Evolutionary conservation across 2,113 vertebrate genomes (phyloP).

Genomic region (Perccottus glenii): DNA sequence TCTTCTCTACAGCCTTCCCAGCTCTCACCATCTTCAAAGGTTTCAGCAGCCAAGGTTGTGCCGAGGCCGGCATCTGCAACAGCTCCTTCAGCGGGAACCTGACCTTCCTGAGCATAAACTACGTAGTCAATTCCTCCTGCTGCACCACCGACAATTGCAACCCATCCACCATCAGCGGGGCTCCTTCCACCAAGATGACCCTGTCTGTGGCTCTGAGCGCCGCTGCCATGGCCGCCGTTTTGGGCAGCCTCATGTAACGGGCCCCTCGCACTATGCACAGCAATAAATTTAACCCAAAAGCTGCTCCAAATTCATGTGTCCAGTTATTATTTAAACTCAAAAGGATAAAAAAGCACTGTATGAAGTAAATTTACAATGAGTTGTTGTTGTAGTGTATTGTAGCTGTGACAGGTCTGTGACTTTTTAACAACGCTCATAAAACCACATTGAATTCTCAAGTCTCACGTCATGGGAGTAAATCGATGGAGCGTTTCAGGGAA

Average conservation of each 20-base stretch:
- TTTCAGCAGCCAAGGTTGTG: conserved; percentile 66
- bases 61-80: background rate
- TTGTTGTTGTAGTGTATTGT: background rate
- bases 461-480: conserved; percentile 35
- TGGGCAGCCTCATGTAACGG: conserved; percentile 50
- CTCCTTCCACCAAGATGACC: conserved; percentile 54
- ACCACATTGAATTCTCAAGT: background rate
- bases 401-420: conserved; percentile 3
- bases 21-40: background rate
- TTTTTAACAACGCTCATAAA: background rate
- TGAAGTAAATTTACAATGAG: background rate
- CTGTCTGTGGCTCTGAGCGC: conserved; percentile 26
- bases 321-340: background rate
- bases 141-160: conserved; percentile 68
- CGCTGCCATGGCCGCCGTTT: conserved; percentile 49
- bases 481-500: conserved; percentile 61
- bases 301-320: no score
- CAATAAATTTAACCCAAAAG: background rate
- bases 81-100: fast-evolving
- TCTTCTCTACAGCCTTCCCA: conserved; percentile 57
- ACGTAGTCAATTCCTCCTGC: background rate
- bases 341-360: background rate
- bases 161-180: background rate
- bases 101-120: background rate
- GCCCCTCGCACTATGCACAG: background rate